Conservation (phyloP, 37 sponge, comb jelly and placozoan species). For the Spongia lamella region DNA sequence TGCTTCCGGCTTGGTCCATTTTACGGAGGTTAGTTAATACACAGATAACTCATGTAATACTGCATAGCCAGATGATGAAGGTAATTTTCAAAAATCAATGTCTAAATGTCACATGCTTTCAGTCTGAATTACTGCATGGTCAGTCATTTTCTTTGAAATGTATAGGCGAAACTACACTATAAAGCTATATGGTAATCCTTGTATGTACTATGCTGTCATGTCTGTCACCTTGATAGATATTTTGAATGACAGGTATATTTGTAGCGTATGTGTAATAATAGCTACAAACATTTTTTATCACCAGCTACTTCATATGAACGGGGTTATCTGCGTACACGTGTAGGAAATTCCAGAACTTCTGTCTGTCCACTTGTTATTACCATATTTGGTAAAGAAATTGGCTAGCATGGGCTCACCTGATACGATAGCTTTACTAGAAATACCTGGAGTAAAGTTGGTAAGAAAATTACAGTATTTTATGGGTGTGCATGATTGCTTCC, state of each 20-base stretch:
- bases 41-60: not conserved
- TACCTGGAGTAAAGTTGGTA: constrained; percentile 88
- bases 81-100: no score
- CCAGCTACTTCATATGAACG: no score
- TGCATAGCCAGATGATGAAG: no score
- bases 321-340: no score
- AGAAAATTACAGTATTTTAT: not conserved
- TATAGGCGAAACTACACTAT: not conserved
- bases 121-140: no score
- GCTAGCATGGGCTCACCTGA: constrained; percentile 64
- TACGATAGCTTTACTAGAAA: constrained; percentile 81
- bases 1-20: constrained; percentile 73
- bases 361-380: constrained; percentile 75
- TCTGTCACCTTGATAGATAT: no score
- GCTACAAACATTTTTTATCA: no score
- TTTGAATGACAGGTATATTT: not conserved
- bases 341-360: constrained; percentile 84
- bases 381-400: constrained; percentile 66
- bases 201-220: not conserved
- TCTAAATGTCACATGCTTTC: no score
- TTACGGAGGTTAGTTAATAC: constrained; percentile 58
- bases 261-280: no score
- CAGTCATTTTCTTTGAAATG: not conserved
- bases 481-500: no score
- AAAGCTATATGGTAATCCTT: not conserved